Evolutionary conservation across 2,113 vertebrate species (phyloP).

Genomic region (Syngnathus typhle): DNA sequence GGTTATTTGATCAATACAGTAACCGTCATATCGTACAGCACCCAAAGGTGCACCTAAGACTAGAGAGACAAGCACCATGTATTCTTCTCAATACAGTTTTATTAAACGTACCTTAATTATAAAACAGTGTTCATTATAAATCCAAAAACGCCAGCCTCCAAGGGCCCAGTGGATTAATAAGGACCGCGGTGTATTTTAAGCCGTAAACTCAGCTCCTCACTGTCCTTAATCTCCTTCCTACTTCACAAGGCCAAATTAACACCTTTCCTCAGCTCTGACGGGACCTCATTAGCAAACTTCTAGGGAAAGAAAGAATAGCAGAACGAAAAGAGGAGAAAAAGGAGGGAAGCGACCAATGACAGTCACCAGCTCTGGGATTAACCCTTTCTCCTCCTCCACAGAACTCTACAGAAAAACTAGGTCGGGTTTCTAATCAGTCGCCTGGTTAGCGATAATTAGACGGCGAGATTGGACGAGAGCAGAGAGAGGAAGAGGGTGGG

Average conservation of each 20-base stretch:
- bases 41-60: slow-evolving; percentile 60
- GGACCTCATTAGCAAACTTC: slow-evolving; percentile 81
- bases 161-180: slow-evolving; percentile 78
- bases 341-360: slow-evolving; percentile 74
- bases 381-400: slow-evolving; percentile 69
- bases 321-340: slow-evolving; percentile 61
- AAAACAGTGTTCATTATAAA: slow-evolving; percentile 77
- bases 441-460: slow-evolving; percentile 80
- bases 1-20: slow-evolving; percentile 59
- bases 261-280: slow-evolving; percentile 79
- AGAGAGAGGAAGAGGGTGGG: slow-evolving; percentile 69
- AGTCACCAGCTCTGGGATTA: slow-evolving; percentile 74
- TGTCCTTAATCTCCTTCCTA: slow-evolving; percentile 82
- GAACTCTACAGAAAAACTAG: slow-evolving; percentile 65
- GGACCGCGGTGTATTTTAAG: slow-evolving; percentile 82
- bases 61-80: slow-evolving; percentile 50
- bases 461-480: slow-evolving; percentile 67
- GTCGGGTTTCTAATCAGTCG: slow-evolving; percentile 79
- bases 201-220: slow-evolving; percentile 78
- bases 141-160: slow-evolving; percentile 72
- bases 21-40: slow-evolving; percentile 53
- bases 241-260: slow-evolving; percentile 82
- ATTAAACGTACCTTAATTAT: slow-evolving; percentile 81
- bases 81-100: slow-evolving; percentile 65
- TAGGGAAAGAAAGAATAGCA: slow-evolving; percentile 69